Conservation (phyloP, 2,113 vertebrate species). For the Psettodes erumei region DNA sequence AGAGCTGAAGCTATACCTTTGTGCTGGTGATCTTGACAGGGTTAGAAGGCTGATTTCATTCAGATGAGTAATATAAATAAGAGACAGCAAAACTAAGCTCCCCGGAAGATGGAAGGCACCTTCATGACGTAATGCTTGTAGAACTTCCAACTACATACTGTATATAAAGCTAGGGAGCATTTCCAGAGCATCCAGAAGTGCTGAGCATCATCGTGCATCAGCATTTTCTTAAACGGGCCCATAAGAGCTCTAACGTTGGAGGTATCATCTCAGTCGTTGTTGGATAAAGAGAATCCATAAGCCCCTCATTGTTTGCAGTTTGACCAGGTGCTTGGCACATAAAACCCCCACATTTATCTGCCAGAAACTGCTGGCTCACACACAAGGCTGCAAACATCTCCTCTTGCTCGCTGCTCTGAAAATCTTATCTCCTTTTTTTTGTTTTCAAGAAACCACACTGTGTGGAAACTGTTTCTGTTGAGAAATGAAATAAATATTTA, state of each 20-base stretch:
- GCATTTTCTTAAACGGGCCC: slow-evolving; percentile 74
- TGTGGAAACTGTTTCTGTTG: slow-evolving; percentile 31
- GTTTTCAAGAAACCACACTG: slow-evolving; percentile 39
- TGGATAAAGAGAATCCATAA: slow-evolving; percentile 82
- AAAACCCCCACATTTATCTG: slow-evolving; percentile 70
- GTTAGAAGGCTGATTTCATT: slow-evolving; percentile 9
- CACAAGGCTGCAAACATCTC: slow-evolving; percentile 78
- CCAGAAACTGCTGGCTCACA: slow-evolving; percentile 79
- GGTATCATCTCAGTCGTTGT: slow-evolving; percentile 76
- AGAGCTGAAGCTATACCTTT: neutral
- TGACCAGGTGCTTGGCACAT: slow-evolving; percentile 86
- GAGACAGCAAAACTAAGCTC: slow-evolving; percentile 4
- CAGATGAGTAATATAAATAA: slow-evolving; percentile 8
- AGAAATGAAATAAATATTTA: slow-evolving; percentile 16
- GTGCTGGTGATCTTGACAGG: neutral
- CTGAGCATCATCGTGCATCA: slow-evolving; percentile 71
- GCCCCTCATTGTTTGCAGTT: slow-evolving; percentile 84
- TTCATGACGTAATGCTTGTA: slow-evolving; percentile 9
- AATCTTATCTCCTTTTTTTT: slow-evolving; percentile 21
- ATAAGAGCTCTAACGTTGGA: slow-evolving; percentile 68
- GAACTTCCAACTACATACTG: neutral
- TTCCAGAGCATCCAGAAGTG: slow-evolving; percentile 39
- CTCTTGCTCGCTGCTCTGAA: slow-evolving; percentile 61
- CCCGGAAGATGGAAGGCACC: slow-evolving; percentile 6
- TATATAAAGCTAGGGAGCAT: slow-evolving; percentile 22